Base-by-base conservation (phyloP, 2,797 vertebrate species). In the Phaenicophaeus curvirostris region DNA sequence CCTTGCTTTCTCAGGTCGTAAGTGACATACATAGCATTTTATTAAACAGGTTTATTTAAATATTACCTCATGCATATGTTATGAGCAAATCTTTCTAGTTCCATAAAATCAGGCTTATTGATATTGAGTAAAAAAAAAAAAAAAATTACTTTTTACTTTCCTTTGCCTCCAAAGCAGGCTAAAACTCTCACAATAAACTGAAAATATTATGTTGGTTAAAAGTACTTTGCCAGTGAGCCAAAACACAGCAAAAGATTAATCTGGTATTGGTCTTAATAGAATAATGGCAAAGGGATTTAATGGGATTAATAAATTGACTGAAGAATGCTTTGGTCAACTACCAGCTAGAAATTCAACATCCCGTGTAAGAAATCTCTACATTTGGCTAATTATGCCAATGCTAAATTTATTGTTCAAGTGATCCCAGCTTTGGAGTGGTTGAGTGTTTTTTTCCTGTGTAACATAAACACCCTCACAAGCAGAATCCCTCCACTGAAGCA, bases 381-480 rank as follows among this genome's bases (percentile, higher is more conserved):
- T 90, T 79, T 90, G 74, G 71, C 41, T 95, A 68, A 87, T 95
- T 94, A 93, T 91, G 16, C 72, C 75, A 37, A 21, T 14, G 71
- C 86, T 90, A 78, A 94, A 95, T 79, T 71, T 86, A 90, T 93
- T 65, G 78, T 74, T 85, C 83, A 76, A 90, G 65, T 17, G 54
- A 84, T 93, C 90, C 85, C 74, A 61, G 61, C 67, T 91, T 94
- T 89, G 66, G 93, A 96, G 93, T 76, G 57, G 71, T 42, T 94
- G 89, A 95, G 90, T 93, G 88, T 8, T 2, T 2, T 2, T 63
- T 59, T 91, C 81, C 66, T 67, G 6, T 14, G 9, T 94, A 90
- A 87, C 25, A 51, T 95, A 96, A 97, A 96, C 95, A 95, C 91
- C 92, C 86, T 94, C 90, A 85, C 75, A 77, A 89, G 89, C 63